Evolutionary conservation across 2,113 vertebrate genomes (phyloP), one percentile per base, ranked within the genome.

Genomic region (Saccopteryx leptura): DNA sequence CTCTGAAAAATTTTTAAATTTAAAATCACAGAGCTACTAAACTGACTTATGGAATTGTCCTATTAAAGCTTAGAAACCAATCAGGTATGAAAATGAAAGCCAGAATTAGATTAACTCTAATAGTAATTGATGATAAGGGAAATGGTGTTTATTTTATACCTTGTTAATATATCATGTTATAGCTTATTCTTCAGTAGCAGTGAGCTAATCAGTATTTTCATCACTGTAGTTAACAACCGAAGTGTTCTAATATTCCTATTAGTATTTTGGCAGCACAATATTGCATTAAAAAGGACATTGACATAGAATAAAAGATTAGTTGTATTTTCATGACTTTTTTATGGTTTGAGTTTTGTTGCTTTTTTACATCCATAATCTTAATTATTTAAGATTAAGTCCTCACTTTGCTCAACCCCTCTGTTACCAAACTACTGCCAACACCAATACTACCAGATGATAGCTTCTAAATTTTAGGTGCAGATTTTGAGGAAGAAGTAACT

Each of bases 31-130:
- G 78, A 46, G 7, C 24, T 79, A 46, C 11, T 61, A 86, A 81
- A 21, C 19, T 46, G 12, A 93, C 17, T 84, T 28, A 39, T 52
- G 14, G 39, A 61, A 26, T 10, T 60, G n/a, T 83, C 52, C 18
- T 84, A 52, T 33, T 86, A 90, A 87, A 86, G 11, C 52, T 83
- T 39, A 63, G 50, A 94, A 54, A 82, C 24, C 15, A 65, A 56
- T 72, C 72, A 60, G 58, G 66, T 80, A 66, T 88, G 69, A 76
- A 92, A 61, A 76, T 54, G 3, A 90, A 93, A 82, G 54, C 72
- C 12, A 92, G 31, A 95, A 72, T 85, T 75, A 48, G 6, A 80
- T 60, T 48, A 83, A 63, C n/a, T 90, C 31, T 10, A 68, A 94
- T 65, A 72, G 21, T 79, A 79, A 72, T 7, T 95, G 54, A 89